phyloP scores from a whole-genome alignment of 1,140 invertebrate species.

The Parapsyche elsis region DNA sequence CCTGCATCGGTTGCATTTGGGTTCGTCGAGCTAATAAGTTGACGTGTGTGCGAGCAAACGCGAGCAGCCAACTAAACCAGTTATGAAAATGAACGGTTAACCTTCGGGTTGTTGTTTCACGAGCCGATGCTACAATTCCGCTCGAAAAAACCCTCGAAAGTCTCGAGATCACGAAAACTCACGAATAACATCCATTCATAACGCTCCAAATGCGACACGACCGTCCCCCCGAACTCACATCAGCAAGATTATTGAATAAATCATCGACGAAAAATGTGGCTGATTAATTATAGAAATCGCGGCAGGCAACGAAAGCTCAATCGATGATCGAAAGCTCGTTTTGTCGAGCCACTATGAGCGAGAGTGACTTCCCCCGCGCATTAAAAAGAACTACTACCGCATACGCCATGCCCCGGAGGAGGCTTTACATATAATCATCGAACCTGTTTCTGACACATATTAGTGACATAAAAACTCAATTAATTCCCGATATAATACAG shows the following conservation, averaged over 20 bases:
- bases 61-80: conserved; percentile 49
- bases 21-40: conserved; percentile 37
- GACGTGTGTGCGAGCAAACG: conserved; percentile 37
- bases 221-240: not conserved
- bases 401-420: not conserved
- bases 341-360: not conserved
- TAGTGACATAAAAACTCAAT: conserved; percentile 26
- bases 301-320: not conserved
- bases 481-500: not conserved
- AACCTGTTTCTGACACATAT: conserved; percentile 17
- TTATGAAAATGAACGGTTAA: conserved; percentile 55
- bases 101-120: conserved; percentile 51
- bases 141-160: conserved; percentile 27
- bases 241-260: not conserved
- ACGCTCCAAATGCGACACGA: not conserved
- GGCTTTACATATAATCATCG: not conserved
- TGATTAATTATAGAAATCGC: not conserved
- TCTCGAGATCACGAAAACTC: not conserved
- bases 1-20: conserved; percentile 5
- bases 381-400: too few relatives aligned
- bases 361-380: too few relatives aligned
- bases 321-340: conserved; percentile 9
- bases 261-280: not conserved
- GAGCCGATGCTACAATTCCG: conserved; percentile 51
- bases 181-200: conserved; percentile 9